Percentiles rank a stretch among this genome's conserved stretches.
Conservation (phyloP, 2,888 invertebrate genomes). For the Nezara viridula region DNA sequence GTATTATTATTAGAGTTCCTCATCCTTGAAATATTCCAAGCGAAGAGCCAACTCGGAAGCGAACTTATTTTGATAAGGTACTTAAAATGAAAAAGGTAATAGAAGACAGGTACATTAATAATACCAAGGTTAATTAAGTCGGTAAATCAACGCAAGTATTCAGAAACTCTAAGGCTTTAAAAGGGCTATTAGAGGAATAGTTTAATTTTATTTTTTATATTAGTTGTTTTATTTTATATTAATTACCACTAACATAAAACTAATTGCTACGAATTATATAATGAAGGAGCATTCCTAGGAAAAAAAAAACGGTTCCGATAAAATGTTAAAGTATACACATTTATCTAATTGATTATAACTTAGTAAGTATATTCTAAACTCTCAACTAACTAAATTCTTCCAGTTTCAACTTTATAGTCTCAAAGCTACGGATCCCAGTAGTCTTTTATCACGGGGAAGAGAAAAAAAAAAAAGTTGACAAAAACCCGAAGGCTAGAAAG, state of each 20-base stretch:
- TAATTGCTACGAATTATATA: conserved; percentile 8
- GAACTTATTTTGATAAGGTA: neutral
- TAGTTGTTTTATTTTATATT: neutral
- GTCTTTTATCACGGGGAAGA: neutral
- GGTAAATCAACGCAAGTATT: conserved; percentile 15
- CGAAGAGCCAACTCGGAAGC: neutral
- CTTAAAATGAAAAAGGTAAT: neutral
- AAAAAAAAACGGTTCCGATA: neutral
- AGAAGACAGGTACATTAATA: neutral
- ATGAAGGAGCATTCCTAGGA: neutral
- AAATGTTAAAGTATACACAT: neutral
- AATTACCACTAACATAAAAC: neutral
- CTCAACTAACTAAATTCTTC: conserved; percentile 20
- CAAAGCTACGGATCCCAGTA: neutral
- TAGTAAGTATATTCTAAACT: neutral
- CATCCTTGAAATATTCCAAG: neutral
- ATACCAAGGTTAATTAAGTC: neutral
- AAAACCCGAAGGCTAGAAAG: conserved; percentile 41
- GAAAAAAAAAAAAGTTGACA: conserved; percentile 31
- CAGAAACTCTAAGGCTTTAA: neutral
- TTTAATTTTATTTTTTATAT: neutral
- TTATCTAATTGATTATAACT: conserved; percentile 4
- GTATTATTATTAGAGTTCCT: too few relatives aligned
- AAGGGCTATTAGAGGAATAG: neutral
- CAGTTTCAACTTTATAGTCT: conserved; percentile 20